Evolutionary conservation across 2,113 vertebrate species (phyloP).

Genomic region (Gobio gobio): DNA sequence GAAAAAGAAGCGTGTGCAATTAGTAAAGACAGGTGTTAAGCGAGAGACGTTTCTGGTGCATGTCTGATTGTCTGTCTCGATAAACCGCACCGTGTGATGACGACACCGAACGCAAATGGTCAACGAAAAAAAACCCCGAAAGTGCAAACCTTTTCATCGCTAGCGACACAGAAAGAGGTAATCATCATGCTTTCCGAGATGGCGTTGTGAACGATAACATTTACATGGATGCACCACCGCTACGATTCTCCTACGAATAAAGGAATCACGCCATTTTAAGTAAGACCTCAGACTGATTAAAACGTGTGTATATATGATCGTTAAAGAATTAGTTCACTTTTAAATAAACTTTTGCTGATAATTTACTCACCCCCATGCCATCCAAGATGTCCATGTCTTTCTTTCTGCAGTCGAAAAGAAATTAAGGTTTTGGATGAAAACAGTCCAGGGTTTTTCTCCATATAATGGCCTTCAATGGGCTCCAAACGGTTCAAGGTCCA

Average conservation of each 20-base stretch:
- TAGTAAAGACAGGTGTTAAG: conserved; percentile 43
- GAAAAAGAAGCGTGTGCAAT: conserved; percentile 47
- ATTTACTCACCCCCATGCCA: too few relatives aligned
- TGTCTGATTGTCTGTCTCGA: conserved; percentile 61
- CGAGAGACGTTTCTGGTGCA: conserved; percentile 48
- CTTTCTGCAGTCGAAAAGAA: too few relatives aligned
- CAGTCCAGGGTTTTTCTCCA: too few relatives aligned
- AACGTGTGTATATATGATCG: conserved; percentile 66
- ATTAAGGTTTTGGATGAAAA: too few relatives aligned
- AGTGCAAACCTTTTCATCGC: conserved; percentile 57
- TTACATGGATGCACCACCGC: conserved; percentile 70
- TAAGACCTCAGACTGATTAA: conserved; percentile 66
- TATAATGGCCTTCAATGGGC: too few relatives aligned
- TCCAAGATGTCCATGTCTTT: too few relatives aligned
- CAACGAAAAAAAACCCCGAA: not conserved
- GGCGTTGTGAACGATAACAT: conserved; percentile 54
- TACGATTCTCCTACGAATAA: conserved; percentile 58
- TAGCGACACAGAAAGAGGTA: conserved; percentile 60
- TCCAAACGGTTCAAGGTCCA: too few relatives aligned
- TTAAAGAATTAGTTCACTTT: too few relatives aligned
- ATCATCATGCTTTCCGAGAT: conserved; percentile 69
- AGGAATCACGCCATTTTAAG: conserved; percentile 61
- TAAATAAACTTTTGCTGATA: too few relatives aligned
- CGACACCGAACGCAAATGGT: not conserved
- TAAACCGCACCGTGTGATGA: conserved; percentile 42